These are phyloP conservation scores for Sinonovacula constricta DNA, from an alignment of 1,140 invertebrate genomes.

Conservation along the genomic window DNA sequence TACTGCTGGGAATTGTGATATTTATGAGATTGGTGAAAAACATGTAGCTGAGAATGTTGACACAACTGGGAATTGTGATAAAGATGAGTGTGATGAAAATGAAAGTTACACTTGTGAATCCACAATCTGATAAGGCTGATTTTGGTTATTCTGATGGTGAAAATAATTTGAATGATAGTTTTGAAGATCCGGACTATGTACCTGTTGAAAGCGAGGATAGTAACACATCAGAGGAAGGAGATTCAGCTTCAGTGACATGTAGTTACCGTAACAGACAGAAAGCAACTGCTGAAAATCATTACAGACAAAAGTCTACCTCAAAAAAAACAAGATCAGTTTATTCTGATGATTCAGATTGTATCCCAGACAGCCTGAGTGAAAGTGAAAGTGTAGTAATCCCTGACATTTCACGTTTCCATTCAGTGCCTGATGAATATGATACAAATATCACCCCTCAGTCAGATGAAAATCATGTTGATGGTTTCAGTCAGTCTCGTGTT, in stretches of 20 bases:
- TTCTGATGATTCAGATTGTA: background rate
- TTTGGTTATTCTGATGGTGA: background rate
- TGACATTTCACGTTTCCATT: background rate
- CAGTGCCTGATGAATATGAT: background rate
- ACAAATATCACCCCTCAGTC: background rate
- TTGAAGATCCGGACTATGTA: background rate
- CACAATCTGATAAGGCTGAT: background rate
- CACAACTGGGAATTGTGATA: conserved; percentile 19
- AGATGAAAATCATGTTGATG: background rate
- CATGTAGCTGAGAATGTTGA: conserved; percentile 16
- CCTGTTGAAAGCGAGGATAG: background rate
- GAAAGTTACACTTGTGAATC: no score
- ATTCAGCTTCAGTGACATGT: background rate
- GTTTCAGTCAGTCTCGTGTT: background rate
- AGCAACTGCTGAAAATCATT: background rate
- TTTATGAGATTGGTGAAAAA: background rate
- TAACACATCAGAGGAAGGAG: no score
- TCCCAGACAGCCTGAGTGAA: background rate
- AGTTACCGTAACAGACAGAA: background rate
- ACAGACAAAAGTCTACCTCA: background rate
- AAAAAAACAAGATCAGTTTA: background rate
- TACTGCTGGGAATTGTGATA: conserved; percentile 7
- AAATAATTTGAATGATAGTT: background rate
- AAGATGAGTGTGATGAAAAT: conserved; percentile 6
- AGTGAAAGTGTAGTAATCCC: background rate